These are phyloP conservation scores for Tichodroma muraria DNA, from an alignment of 2,113 vertebrate species.

Conservation along the genomic window DNA sequence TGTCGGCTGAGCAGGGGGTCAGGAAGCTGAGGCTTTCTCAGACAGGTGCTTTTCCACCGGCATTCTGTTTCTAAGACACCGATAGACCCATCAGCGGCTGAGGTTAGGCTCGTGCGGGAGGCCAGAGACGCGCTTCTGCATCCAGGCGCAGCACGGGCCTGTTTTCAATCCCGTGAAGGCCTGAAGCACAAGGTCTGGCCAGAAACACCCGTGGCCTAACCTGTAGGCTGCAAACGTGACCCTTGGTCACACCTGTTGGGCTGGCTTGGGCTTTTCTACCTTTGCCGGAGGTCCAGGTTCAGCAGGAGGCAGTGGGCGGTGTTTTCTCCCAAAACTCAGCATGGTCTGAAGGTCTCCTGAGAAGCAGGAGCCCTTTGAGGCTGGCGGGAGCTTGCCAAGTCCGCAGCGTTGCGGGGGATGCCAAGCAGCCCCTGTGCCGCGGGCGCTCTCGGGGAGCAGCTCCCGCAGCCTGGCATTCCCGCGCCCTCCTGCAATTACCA, in stretches of 20 bases:
- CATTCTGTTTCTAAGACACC: background rate
- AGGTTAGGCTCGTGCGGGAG: background rate
- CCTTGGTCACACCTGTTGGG: rapidly evolving
- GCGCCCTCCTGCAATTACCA: background rate
- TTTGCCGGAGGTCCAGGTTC: background rate
- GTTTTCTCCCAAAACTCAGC: background rate
- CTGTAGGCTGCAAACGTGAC: rapidly evolving
- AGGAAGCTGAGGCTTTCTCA: background rate
- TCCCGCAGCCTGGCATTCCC: background rate
- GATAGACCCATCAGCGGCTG: background rate
- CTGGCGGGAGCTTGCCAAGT: rapidly evolving
- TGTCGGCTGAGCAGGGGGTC: background rate
- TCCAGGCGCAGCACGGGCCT: rapidly evolving
- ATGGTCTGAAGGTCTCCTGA: background rate
- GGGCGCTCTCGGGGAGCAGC: background rate
- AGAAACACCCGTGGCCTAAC: background rate
- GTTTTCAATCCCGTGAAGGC: background rate
- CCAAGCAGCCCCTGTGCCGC: background rate
- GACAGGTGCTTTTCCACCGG: background rate
- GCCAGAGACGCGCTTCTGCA: rapidly evolving
- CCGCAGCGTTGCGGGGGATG: rapidly evolving
- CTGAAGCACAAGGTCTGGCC: background rate
- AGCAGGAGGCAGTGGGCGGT: background rate
- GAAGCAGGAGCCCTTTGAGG: background rate
- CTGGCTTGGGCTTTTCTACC: background rate